phyloP scores from a whole-genome alignment of 2,113 vertebrate species.

The Gila orcuttii region DNA sequence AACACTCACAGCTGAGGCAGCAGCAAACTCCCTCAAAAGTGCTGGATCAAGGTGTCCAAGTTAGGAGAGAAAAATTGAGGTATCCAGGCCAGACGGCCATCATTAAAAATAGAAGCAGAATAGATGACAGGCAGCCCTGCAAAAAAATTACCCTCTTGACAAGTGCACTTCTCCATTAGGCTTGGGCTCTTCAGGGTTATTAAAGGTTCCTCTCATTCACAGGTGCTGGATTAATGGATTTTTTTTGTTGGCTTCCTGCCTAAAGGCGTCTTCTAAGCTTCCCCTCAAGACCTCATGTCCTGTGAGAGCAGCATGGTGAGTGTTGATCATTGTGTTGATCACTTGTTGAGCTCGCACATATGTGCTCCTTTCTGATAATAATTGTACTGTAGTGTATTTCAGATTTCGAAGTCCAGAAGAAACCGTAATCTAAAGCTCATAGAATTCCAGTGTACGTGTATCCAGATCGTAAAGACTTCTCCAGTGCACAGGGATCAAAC shows the following conservation, averaged over 20 bases:
- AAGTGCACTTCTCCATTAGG: constrained; percentile 31
- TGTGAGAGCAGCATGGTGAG: not conserved
- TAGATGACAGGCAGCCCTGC: not conserved
- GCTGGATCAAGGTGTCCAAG: not conserved
- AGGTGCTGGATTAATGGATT: constrained; percentile 29
- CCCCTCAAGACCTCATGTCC: not conserved
- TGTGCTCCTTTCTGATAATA: not conserved
- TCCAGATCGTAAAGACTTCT: too few relatives aligned
- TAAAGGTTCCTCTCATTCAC: constrained; percentile 32
- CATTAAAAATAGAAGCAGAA: constrained; percentile 21
- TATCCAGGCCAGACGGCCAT: not conserved
- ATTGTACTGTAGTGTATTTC: not conserved
- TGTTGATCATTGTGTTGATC: not conserved
- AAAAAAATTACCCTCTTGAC: constrained; percentile 29
- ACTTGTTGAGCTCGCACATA: not conserved
- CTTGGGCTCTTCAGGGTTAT: constrained; percentile 26
- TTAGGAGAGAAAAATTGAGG: constrained; percentile 3
- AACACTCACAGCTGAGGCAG: not conserved
- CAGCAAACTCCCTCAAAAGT: not conserved
- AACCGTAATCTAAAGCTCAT: not conserved
- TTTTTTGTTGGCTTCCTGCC: constrained; percentile 7
- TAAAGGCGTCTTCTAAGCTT: not conserved
- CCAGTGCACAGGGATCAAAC: too few relatives aligned
- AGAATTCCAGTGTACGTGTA: not conserved
- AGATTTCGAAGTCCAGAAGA: not conserved